phyloP scores from a whole-genome alignment of 2,113 vertebrate genomes.

The Piprites chloris region DNA sequence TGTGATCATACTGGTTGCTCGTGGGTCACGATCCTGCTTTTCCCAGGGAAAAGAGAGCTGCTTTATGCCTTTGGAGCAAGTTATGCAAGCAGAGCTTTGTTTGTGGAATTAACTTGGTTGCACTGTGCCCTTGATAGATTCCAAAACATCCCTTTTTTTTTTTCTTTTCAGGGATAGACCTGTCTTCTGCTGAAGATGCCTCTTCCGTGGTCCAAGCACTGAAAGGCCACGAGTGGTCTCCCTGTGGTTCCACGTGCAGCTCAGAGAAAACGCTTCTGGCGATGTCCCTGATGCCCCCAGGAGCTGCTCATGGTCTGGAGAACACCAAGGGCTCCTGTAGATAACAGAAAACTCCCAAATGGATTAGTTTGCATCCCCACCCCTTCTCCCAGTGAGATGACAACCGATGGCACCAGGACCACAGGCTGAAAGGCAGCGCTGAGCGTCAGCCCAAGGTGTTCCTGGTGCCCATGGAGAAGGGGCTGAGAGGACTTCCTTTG shows the following conservation, averaged over 20 bases:
- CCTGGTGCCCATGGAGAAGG: neutral
- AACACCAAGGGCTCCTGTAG: neutral
- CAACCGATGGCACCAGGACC: neutral
- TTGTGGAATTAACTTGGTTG: neutral
- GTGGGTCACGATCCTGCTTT: neutral
- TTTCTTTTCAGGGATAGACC: neutral
- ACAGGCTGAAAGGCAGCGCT: no score
- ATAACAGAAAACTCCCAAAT: neutral
- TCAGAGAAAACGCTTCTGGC: neutral
- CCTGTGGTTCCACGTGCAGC: neutral
- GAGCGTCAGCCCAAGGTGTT: no score
- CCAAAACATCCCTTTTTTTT: neutral
- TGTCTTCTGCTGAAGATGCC: neutral
- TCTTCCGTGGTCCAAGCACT: neutral
- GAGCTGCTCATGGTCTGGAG: neutral
- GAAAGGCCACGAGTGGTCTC: neutral
- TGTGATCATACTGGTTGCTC: accelerated
- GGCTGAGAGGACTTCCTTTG: neutral
- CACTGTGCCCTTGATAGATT: neutral
- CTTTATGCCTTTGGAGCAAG: neutral
- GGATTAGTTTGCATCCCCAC: neutral
- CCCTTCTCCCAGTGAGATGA: neutral
- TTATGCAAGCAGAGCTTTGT: neutral
- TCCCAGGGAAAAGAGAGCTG: neutral
- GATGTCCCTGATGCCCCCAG: neutral